These are phyloP conservation scores for Nasonia vitripennis DNA, from an alignment of 1,140 invertebrate genomes.

Conservation along the genomic window DNA sequence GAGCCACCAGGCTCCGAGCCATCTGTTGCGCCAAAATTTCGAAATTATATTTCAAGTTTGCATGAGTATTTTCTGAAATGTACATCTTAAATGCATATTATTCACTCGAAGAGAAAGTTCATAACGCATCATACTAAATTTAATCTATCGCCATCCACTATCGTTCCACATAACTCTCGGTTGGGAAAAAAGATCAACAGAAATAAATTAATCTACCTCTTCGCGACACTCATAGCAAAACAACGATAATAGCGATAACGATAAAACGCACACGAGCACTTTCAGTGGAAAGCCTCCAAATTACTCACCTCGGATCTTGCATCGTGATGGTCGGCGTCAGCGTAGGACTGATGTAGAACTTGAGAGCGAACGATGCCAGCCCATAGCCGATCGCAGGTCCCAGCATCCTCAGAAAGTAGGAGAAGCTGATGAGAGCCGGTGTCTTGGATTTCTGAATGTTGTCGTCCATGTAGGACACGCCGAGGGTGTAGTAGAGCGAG, in stretches of 20 bases:
- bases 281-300: background rate
- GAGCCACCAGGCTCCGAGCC: conserved; percentile 88
- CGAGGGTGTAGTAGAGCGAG: conserved; percentile 80
- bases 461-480: conserved; percentile 84
- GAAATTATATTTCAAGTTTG: too few species aligned
- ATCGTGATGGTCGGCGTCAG: conserved; percentile 81
- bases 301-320: conserved; percentile 78
- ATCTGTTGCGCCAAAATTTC: conserved; percentile 64
- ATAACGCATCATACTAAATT: too few species aligned
- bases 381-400: conserved; percentile 84
- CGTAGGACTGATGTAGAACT: conserved; percentile 82
- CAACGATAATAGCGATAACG: background rate
- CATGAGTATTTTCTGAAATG: too few species aligned
- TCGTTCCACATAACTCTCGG: too few species aligned
- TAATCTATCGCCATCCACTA: too few species aligned
- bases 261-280: too few species aligned
- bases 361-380: conserved; percentile 81
- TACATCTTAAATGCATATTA: too few species aligned
- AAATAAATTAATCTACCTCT: too few species aligned
- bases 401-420: conserved; percentile 82
- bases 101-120: too few species aligned
- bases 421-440: conserved; percentile 80
- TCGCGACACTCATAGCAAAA: background rate
- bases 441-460: conserved; percentile 84
- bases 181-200: too few species aligned